phyloP scores from a whole-genome alignment of 1,140 invertebrate genomes.

The Bombus sylvicola region DNA sequence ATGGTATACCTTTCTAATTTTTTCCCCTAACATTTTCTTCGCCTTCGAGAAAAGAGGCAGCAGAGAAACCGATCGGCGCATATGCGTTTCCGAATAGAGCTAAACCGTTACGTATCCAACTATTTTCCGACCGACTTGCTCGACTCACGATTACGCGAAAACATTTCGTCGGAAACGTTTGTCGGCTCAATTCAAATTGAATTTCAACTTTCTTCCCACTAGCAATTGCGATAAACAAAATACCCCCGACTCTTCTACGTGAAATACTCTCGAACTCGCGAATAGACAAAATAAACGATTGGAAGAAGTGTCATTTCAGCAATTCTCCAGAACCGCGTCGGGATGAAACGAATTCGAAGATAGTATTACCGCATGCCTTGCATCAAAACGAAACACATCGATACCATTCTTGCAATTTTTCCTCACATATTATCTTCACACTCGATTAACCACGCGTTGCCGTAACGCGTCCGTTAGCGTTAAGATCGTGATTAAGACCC shows the following conservation, averaged over 20 bases:
- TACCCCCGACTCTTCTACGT: too few species aligned
- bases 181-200: constrained; percentile 2
- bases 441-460: not conserved
- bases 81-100: not conserved
- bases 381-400: not conserved
- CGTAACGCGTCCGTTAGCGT: not conserved
- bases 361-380: not conserved
- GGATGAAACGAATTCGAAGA: not conserved
- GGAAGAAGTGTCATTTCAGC: not conserved
- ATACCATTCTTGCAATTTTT: not conserved
- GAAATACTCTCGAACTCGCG: not conserved
- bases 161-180: not conserved
- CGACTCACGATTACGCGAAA: not conserved
- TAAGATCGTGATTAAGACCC: constrained; percentile 1
- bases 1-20: not conserved
- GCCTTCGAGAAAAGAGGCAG: not conserved
- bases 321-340: not conserved
- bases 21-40: not conserved
- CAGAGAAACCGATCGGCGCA: not conserved
- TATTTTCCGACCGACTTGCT: not conserved
- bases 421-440: constrained; percentile 7
- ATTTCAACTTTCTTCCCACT: constrained; percentile 3
- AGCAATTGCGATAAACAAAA: not conserved
- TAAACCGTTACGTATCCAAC: not conserved
- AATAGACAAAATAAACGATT: not conserved